Percentiles rank a stretch among this genome's conserved stretches.
These are phyloP conservation scores for Macaca nemestrina DNA, from an alignment of 2,113 vertebrate species.

Conservation along the genomic window DNA sequence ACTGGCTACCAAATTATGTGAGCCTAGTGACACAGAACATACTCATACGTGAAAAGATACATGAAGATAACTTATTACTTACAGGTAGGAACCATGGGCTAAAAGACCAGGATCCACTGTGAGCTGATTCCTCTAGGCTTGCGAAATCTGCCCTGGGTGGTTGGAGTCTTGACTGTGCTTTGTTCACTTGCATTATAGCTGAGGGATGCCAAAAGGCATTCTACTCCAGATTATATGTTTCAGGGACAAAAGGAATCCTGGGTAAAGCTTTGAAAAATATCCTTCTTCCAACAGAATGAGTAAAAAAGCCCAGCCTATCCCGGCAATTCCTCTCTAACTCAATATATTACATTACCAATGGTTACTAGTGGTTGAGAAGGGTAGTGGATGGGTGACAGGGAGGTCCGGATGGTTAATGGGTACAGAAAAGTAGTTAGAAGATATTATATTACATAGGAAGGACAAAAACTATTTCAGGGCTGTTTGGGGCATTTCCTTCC, in stretches of 20 bases:
- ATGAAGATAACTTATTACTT: background rate
- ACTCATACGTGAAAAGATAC: background rate
- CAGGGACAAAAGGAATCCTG: fast-evolving
- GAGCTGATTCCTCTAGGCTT: background rate
- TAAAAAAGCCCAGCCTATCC: too few species aligned
- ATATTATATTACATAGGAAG: background rate
- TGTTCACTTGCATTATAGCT: background rate
- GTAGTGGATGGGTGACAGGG: too few species aligned
- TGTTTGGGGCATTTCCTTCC: background rate
- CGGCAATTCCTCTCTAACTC: background rate
- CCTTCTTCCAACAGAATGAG: background rate
- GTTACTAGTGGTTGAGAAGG: too few species aligned
- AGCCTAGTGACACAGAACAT: background rate
- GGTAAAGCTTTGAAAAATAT: background rate
- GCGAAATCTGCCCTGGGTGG: background rate
- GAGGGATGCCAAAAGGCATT: background rate
- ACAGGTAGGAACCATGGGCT: background rate
- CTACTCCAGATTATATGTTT: background rate
- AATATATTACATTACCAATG: background rate
- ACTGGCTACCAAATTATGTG: background rate
- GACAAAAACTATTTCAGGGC: background rate
- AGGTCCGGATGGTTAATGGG: too few species aligned
- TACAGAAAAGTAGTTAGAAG: background rate
- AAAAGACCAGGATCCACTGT: background rate
- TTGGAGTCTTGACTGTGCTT: background rate